Conservation (phyloP, 2,888 invertebrate species). For the Hyalella azteca region DNA sequence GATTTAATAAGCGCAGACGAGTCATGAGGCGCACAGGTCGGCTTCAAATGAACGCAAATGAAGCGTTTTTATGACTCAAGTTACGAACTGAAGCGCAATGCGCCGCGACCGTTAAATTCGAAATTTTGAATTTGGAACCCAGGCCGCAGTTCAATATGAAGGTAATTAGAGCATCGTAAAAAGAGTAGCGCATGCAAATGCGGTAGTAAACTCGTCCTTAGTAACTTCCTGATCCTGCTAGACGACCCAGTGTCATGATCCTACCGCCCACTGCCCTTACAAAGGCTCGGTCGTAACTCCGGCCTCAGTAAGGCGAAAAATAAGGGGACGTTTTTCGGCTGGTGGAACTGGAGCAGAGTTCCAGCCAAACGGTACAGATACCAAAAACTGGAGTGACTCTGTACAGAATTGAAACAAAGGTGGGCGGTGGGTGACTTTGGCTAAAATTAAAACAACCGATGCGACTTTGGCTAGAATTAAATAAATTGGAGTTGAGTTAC, state of each 20-base stretch:
- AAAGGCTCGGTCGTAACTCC: not conserved
- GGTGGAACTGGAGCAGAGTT: too few species aligned
- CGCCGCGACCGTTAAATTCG: conserved; percentile 34
- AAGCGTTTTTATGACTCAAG: conserved; percentile 19
- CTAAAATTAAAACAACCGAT: too few species aligned
- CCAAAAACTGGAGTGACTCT: too few species aligned
- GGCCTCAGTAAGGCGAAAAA: too few species aligned
- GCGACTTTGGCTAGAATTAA: too few species aligned
- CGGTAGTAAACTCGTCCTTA: conserved; percentile 7
- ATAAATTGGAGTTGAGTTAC: too few species aligned
- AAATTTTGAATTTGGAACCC: conserved; percentile 12
- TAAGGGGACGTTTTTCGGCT: too few species aligned
- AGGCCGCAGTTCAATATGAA: conserved; percentile 36
- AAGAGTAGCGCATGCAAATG: conserved; percentile 30
- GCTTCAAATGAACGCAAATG: conserved; percentile 30
- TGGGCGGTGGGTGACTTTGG: too few species aligned
- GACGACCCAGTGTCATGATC: not conserved
- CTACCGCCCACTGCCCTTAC: not conserved
- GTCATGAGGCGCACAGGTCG: not conserved
- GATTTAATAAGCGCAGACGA: conserved; percentile 5
- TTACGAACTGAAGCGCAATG: conserved; percentile 18
- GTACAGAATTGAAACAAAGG: too few species aligned
- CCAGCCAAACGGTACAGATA: too few species aligned
- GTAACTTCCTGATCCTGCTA: conserved; percentile 17
- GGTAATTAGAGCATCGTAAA: conserved; percentile 36